A percentile compares a stretch with the other conserved stretches of the same genome.
Conservation (phyloP, 64 coral and sea anemone species). For the Cladopsammia gracilis region DNA sequence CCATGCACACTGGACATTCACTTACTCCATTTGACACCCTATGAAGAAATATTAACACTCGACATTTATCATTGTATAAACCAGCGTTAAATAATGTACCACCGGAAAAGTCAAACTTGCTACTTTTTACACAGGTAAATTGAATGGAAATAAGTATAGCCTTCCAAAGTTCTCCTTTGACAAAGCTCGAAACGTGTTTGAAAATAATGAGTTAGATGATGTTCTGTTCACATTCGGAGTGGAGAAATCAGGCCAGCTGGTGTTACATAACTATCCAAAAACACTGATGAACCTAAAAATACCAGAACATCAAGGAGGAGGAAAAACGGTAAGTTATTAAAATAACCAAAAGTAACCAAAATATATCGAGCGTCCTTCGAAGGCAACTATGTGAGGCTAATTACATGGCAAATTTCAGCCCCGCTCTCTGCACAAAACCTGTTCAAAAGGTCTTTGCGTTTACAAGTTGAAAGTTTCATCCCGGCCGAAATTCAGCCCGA, state of each 20-base stretch:
- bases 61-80: too few species aligned
- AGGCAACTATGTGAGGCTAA: too few species aligned
- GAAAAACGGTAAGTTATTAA: not conserved
- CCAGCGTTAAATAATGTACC: too few species aligned
- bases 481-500: too few species aligned
- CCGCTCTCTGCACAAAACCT: too few species aligned
- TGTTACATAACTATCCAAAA: conserved; percentile 85
- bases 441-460: too few species aligned
- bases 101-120: too few species aligned
- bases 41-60: too few species aligned
- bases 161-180: conserved; percentile 67
- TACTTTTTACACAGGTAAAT: conserved; percentile 4
- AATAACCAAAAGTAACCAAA: not conserved
- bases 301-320: conserved; percentile 72
- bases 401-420: too few species aligned
- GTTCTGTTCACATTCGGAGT: conserved; percentile 86
- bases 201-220: conserved; percentile 68
- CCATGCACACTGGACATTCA: too few species aligned
- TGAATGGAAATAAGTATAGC: conserved; percentile 68
- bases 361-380: not conserved
- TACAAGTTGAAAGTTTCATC: too few species aligned
- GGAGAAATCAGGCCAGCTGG: conserved; percentile 67
- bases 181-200: conserved; percentile 61
- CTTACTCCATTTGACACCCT: too few species aligned
- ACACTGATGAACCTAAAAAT: conserved; percentile 56